These are phyloP conservation scores for Phalera bucephala DNA, from an alignment of 2,888 invertebrate species.

Conservation along the genomic window DNA sequence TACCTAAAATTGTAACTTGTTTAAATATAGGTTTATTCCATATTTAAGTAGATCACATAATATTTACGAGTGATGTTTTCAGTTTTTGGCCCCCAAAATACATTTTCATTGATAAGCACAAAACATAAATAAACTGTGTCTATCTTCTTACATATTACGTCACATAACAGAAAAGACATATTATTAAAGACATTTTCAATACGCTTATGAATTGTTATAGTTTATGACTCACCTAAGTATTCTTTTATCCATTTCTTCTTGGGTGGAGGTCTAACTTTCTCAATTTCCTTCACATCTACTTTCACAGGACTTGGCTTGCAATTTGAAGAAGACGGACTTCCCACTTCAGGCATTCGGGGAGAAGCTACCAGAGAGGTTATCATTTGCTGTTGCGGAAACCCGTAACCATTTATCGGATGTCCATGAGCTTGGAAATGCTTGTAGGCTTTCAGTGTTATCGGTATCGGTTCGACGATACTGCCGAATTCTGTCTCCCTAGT, in stretches of 20 bases:
- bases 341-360: constrained; percentile 43
- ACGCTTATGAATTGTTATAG: too few relatives aligned
- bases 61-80: too few relatives aligned
- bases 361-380: constrained; percentile 44
- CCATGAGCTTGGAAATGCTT: constrained; percentile 54
- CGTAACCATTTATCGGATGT: constrained; percentile 50
- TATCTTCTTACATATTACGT: too few relatives aligned
- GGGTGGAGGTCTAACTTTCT: constrained; percentile 79
- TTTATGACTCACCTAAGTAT: constrained; percentile 85
- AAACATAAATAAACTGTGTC: too few relatives aligned
- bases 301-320: constrained; percentile 43
- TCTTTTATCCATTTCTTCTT: constrained; percentile 90
- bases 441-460: constrained; percentile 64
- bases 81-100: too few relatives aligned
- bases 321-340: constrained; percentile 47
- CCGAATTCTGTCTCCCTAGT: constrained; percentile 73
- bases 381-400: constrained; percentile 49
- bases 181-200: too few relatives aligned
- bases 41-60: too few relatives aligned
- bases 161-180: too few relatives aligned
- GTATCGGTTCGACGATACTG: constrained; percentile 67
- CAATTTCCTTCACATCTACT: constrained; percentile 46
- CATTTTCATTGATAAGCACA: too few relatives aligned
- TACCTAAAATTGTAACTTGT: too few relatives aligned
- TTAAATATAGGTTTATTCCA: too few relatives aligned